Evolutionary conservation across 2,888 invertebrate genomes (phyloP), one percentile per base, ranked within the genome.

Genomic region (Drosophila tanythrix): DNA sequence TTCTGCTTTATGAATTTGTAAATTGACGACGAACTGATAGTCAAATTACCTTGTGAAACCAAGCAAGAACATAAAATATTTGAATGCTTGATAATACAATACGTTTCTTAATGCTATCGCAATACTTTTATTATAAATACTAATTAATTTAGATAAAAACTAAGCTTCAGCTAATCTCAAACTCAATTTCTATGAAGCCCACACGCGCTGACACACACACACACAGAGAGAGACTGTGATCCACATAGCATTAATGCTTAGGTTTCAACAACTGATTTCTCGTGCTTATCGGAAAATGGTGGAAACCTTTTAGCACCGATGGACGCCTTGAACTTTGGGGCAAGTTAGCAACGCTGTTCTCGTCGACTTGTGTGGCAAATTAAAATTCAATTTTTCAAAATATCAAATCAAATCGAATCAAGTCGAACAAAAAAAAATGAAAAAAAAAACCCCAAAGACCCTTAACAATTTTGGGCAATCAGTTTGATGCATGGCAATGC

Each of bases 381-480:
- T 87, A 87, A 87, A 88, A 87, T 88, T 84, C 84, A 74, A 87
- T 87, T 87, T 87, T 87, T 87, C 87, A 87, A 88, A 84, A 81
- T 68, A 72, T 74, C 82, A 76, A 82, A 77, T 81, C 70, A 73
- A 79, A 76, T 73, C 65, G 56, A 66, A 56, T 56, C 38, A 62
- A 68, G 36, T 57, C 40, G 46, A 48, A 67, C n/a, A 50, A 36
- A 40, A 50, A 38, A 50, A 11, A 10, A 40, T 0, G 15, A 38
- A n/a, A n/a, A n/a, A n/a, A 38, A 13, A 56, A 11, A 1, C 18
- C 36, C 40, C 29, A 57, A 59, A 46, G 40, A 40, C 33, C 38
- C 59, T 56, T 48, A 56, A 43, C 61, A 48, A 38, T 51, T 57
- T 53, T 25, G 46, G 48, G 60, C 64, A 69, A 69, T 69, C 69